These are phyloP conservation scores for Dryobates pubescens DNA, from an alignment of 2,797 vertebrate genomes.

Conservation along the genomic window DNA sequence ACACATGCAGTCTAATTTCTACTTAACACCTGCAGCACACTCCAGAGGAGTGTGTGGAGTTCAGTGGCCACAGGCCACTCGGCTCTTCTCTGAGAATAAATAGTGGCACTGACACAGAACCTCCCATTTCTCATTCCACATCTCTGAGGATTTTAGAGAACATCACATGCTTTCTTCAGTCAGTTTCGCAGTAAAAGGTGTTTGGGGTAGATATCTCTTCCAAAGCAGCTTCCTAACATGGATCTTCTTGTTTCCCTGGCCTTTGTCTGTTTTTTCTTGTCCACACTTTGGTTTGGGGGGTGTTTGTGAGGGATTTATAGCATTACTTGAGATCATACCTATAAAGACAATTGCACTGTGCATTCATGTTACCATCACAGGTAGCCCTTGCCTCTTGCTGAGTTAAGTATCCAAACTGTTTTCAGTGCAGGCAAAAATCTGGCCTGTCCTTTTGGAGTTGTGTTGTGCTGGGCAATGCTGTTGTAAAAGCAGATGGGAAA, in stretches of 20 bases:
- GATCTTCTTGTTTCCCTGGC: not conserved
- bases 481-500: constrained; percentile 6
- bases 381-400: not conserved
- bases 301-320: not conserved
- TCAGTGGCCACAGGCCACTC: not conserved
- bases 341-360: not conserved
- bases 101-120: not conserved
- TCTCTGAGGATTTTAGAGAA: not conserved
- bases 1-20: not conserved
- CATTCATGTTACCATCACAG: not conserved
- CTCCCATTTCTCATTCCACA: not conserved
- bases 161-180: not conserved
- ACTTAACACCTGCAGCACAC: not conserved
- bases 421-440: not conserved
- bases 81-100: not conserved
- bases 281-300: not conserved
- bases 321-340: not conserved
- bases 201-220: not conserved
- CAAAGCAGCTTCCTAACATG: not conserved
- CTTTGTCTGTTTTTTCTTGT: not conserved
- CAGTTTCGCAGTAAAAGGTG: not conserved
- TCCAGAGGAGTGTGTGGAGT: not conserved
- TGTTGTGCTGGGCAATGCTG: not conserved
- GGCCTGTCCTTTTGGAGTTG: not conserved
- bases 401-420: not conserved